Conservation (phyloP, 2,113 vertebrate genomes). For the Isurus oxyrinchus region DNA sequence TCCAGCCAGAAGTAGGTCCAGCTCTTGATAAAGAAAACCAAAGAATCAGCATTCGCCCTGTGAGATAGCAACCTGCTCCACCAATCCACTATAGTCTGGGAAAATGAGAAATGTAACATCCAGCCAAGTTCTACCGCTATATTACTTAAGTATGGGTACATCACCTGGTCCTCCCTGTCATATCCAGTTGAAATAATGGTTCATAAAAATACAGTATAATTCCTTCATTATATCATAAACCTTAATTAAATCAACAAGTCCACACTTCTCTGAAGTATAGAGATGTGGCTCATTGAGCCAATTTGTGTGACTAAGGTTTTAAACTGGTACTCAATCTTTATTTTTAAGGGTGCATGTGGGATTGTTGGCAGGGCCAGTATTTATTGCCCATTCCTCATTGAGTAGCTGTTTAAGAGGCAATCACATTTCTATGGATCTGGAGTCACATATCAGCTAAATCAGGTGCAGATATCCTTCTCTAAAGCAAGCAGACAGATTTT, state of each 20-base stretch:
- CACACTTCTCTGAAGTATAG: background rate
- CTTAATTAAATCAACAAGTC: background rate
- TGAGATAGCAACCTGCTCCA: background rate
- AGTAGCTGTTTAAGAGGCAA: background rate
- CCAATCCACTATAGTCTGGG: background rate
- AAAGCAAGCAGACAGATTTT: background rate
- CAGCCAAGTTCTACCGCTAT: background rate
- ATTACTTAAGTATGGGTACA: background rate
- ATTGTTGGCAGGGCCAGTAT: background rate
- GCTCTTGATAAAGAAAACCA: background rate
- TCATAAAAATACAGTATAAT: background rate
- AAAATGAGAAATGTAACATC: background rate
- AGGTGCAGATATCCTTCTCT: background rate
- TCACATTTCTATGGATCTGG: background rate
- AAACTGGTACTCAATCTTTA: background rate
- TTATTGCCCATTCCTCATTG: background rate
- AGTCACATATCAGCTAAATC: background rate
- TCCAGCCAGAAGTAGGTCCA: background rate
- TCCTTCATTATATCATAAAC: background rate
- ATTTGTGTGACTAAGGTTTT: background rate
- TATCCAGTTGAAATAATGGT: background rate
- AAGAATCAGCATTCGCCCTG: background rate
- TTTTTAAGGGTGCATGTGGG: background rate
- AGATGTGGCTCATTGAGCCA: background rate
- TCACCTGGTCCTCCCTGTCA: background rate